A percentile compares a stretch with the other conserved stretches of the same genome.
Conservation (phyloP, 2,888 invertebrate species). For the Linnaemya tessellans region DNA sequence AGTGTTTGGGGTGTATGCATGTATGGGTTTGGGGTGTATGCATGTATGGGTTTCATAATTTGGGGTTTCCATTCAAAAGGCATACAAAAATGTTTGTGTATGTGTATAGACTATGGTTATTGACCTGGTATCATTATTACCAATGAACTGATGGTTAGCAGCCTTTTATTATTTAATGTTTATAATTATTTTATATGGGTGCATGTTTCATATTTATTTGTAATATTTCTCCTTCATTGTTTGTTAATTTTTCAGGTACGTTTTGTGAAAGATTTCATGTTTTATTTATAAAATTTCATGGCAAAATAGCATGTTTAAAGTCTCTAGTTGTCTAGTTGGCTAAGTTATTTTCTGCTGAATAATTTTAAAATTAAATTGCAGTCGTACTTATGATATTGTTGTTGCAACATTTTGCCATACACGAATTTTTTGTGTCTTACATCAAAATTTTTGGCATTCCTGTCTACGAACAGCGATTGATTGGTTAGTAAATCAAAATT, state of each 20-base stretch:
- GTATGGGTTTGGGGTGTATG: not conserved
- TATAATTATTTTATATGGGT: not conserved
- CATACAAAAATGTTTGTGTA: not conserved
- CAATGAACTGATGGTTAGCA: conserved; percentile 9
- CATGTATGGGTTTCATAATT: conserved; percentile 5
- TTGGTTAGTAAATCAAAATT: conserved; percentile 46
- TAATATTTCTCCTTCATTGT: conserved; percentile 19
- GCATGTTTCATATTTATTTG: conserved; percentile 14
- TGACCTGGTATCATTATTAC: conserved; percentile 53
- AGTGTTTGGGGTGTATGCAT: not conserved
- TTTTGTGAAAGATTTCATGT: conserved; percentile 54
- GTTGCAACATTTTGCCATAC: conserved; percentile 9
- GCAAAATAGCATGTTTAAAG: conserved; percentile 34
- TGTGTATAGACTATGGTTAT: conserved; percentile 36
- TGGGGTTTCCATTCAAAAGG: not conserved
- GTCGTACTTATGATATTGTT: not conserved
- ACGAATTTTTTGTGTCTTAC: conserved; percentile 28
- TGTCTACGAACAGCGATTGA: conserved; percentile 20
- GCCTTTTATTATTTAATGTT: conserved; percentile 22
- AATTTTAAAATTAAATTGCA: conserved; percentile 28
- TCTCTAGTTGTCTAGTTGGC: conserved; percentile 14
- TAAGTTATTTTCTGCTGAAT: conserved; percentile 34
- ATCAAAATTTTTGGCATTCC: conserved; percentile 25
- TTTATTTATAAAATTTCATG: conserved; percentile 59
- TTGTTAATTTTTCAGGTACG: conserved; percentile 24